A percentile compares a stretch with the other conserved stretches of the same genome.
Evolutionary conservation across 2,797 vertebrate genomes (phyloP).

Genomic region (Acanthis flammea): DNA sequence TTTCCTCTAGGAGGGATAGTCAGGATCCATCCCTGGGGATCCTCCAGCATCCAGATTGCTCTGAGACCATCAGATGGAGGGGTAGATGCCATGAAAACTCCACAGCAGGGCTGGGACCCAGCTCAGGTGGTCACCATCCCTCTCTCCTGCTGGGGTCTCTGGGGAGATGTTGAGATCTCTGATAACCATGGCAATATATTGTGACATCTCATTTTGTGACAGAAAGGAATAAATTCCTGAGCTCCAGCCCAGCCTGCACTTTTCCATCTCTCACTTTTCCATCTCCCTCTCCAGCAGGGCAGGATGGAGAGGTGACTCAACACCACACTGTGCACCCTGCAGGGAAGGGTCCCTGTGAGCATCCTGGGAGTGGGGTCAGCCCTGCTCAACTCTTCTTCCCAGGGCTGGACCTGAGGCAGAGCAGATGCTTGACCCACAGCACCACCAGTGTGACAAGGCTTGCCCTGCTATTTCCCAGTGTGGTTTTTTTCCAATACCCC

Average conservation of each 20-base stretch:
- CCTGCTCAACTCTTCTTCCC: neutral
- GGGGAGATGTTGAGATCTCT: neutral
- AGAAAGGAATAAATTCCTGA: neutral
- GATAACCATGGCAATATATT: neutral
- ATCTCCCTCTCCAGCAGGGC: neutral
- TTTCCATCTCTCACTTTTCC: neutral
- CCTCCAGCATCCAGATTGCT: neutral
- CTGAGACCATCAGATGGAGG: neutral
- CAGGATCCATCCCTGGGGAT: neutral
- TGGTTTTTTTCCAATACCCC: neutral
- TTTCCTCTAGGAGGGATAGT: neutral
- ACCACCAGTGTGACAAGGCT: neutral
- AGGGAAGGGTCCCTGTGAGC: neutral
- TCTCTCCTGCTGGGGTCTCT: neutral
- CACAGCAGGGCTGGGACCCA: neutral
- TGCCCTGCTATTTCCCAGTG: neutral
- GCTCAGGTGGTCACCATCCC: neutral
- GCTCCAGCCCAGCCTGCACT: neutral
- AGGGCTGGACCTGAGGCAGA: neutral
- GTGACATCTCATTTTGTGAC: neutral
- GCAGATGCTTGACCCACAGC: neutral
- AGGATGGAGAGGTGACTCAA: neutral
- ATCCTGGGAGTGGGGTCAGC: neutral
- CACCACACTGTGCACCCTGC: fast-evolving
- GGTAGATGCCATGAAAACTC: neutral